Base-by-base conservation (phyloP, 2,797 vertebrate species). In the Pempheris klunzingeri region DNA sequence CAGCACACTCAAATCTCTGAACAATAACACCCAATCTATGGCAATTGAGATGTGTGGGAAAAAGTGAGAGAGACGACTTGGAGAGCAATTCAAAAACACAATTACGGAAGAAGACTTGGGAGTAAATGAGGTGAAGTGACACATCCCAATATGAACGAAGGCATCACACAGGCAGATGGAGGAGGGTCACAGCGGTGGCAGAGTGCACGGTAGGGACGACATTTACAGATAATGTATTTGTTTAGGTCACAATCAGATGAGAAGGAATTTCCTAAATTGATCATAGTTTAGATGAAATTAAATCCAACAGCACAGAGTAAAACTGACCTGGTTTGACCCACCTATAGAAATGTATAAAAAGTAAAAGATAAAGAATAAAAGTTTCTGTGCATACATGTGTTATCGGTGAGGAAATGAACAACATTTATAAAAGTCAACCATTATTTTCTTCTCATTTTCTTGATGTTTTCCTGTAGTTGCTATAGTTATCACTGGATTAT, bases 11-110 rank as follows among this genome's bases (percentile, higher is more conserved):
- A 64, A 77, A 75, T 55, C 38, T 60, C 57, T 54, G 17, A 66
- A 82, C 60, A 80, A 61, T 30, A 87, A 70, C 69, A 78, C 70
- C 67, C 30, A 65, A 79, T 77, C 59, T 32, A 52, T 15, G 26
- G 32, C 38, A 53, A 64, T 15, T 46, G 13, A 68, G n/a, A 58
- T 4, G 0, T 49, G 67, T 46, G 22, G 62, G 54, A 61, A 70
- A 59, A 72, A 69, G 1, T 34, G 24, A 59, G 30, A 32, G 30
- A 49, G 47, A 54, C 5, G 13, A 44, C 32, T 72, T 57, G 50
- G 7, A 47, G 49, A 65, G 26, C 4, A 22, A 60, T 66, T 73
- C 17, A 4, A 61, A 71, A 84, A 44, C 41, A 74, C 41, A 79
- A 55, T 81, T 36, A 72, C 12, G 66, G 18, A 11, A 52, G 28